Evolutionary conservation across 2,113 vertebrate genomes (phyloP), one percentile per base, ranked within the genome.

Genomic region (Myodes glareolus): DNA sequence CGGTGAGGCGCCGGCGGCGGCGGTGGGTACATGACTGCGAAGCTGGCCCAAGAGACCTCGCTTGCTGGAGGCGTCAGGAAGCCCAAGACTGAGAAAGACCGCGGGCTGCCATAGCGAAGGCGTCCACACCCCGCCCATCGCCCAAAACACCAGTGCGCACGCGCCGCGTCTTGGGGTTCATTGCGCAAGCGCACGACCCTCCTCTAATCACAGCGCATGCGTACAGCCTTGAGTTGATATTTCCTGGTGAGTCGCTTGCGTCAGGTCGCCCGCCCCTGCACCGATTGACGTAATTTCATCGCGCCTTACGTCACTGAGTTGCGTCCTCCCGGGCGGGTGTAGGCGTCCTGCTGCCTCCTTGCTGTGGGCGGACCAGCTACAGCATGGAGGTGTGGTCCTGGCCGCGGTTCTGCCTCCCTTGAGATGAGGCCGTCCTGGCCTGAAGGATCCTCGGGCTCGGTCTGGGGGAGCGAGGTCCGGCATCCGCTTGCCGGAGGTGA

Each of bases 11-110:
- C 97, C 39, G 85, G 85, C 52, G 98, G 94, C 50, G 94, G 85
- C 67, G 95, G 86, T 23, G 98, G 92, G 92, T 98, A 98, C 99
- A 99, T 99, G 80, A 47, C 65, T 88, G 94, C 76, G 96, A 58
- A n/a, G 25, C 23, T 70, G 31, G 82, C 72, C 70, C 58, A 11
- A 12, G 29, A 70, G 58, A 29, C 25, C 39, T 72, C 58, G 94
- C 90, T 63, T 45, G 58, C 77, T 5, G 84, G 94, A 73, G 84
- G 90, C 88, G 91, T 97, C 97, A 98, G 88, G 94, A 96, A 88
- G 84, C 82, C 67, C 50, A 55, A 31, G 73, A 77, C 92, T 0
- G 94, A 31, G 9, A 14, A 21, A 0, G 1, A 63, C 42, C 7
- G 7, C 80, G 4, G 4, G 61, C 67, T 31, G 65, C 78, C 95